These are phyloP conservation scores for Paramuricea clavata DNA, from an alignment of 92 coral and sea anemone genomes.

Conservation along the genomic window DNA sequence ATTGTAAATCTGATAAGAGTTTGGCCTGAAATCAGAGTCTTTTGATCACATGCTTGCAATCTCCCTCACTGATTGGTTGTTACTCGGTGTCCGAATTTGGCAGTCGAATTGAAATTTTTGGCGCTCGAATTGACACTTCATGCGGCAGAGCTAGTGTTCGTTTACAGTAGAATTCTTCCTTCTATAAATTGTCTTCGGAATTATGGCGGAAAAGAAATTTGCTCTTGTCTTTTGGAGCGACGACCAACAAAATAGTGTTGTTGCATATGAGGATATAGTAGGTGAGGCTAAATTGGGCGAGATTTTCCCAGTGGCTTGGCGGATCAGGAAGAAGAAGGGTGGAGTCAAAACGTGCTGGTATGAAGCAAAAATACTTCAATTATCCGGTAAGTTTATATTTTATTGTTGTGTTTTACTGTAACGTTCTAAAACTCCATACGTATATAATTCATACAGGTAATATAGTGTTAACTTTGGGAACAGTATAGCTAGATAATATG, in stretches of 20 bases:
- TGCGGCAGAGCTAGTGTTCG: background rate
- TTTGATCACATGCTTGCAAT: slow-evolving; percentile 2
- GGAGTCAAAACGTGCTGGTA: background rate
- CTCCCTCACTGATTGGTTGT: background rate
- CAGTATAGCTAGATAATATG: background rate
- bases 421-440: slow-evolving; percentile 14
- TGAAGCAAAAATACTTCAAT: slow-evolving; percentile 11
- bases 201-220: slow-evolving; percentile 4
- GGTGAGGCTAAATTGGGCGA: slow-evolving; percentile 45
- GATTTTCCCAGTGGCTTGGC: slow-evolving; percentile 53
- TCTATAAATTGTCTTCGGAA: background rate
- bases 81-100: background rate
- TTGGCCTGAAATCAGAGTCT: background rate
- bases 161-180: background rate
- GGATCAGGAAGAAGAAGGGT: background rate
- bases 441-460: background rate
- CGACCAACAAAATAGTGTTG: slow-evolving; percentile 46
- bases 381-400: slow-evolving; percentile 54
- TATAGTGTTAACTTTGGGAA: no score
- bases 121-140: background rate
- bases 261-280: slow-evolving; percentile 10
- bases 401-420: no score
- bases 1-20: slow-evolving; percentile 13
- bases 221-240: slow-evolving; percentile 54
- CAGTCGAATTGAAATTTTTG: background rate